These are phyloP conservation scores for Isurus oxyrinchus DNA, from an alignment of 2,113 vertebrate species.

Conservation along the genomic window DNA sequence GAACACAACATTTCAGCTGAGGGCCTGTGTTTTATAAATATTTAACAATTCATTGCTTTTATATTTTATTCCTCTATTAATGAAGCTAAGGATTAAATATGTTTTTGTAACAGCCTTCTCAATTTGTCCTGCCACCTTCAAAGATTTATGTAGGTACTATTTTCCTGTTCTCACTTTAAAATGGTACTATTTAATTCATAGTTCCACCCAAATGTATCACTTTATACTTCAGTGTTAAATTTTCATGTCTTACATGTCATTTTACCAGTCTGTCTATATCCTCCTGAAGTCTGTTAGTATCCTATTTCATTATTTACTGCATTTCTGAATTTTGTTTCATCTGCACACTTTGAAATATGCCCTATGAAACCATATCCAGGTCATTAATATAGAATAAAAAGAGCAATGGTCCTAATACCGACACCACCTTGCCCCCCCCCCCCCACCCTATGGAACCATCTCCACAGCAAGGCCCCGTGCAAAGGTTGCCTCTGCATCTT, in stretches of 20 bases:
- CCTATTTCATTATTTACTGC: background rate
- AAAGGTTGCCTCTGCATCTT: no score
- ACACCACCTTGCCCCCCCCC: no score
- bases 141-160: background rate
- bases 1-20: background rate
- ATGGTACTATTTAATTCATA: no score
- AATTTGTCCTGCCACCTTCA: background rate
- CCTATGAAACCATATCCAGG: no score
- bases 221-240: no score
- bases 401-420: no score
- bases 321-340: background rate
- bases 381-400: no score
- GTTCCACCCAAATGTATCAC: background rate
- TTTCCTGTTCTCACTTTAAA: background rate
- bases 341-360: background rate
- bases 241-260: no score
- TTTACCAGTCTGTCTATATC: no score
- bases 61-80: background rate
- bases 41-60: background rate
- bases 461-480: no score
- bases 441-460: no score
- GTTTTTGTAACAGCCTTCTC: background rate
- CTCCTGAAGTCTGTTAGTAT: background rate
- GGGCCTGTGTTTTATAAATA: background rate
- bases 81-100: background rate